Conservation (phyloP, 2,113 vertebrate species). For the Perognathus longimembris region DNA sequence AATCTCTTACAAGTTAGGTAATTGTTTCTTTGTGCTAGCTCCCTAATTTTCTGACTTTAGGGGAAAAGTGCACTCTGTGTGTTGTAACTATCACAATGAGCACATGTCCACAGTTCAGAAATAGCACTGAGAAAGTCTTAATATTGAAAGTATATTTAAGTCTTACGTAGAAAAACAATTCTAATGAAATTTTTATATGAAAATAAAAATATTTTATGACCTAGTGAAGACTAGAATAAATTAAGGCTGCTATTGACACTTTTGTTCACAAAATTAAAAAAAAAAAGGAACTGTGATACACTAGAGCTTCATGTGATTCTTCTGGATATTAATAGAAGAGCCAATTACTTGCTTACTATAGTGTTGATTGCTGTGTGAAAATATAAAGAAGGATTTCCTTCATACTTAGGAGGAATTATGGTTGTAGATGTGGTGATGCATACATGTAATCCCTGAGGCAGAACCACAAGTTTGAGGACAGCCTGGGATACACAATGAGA, state of each 20-base stretch:
- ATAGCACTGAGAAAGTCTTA: background rate
- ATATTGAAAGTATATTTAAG: background rate
- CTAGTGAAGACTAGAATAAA: conserved; percentile 15
- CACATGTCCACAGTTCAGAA: background rate
- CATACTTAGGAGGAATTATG: background rate
- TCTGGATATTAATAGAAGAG: background rate
- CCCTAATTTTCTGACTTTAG: background rate
- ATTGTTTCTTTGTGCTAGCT: background rate
- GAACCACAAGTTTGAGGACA: background rate
- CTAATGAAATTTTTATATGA: background rate
- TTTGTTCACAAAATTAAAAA: conserved; percentile 33
- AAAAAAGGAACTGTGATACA: background rate
- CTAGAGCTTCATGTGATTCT: conserved; percentile 29
- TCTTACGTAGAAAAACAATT: background rate
- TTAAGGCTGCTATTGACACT: background rate
- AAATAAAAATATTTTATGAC: conserved; percentile 21
- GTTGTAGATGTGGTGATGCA: background rate
- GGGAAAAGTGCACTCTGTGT: background rate
- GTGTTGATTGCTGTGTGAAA: background rate
- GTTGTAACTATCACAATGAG: background rate
- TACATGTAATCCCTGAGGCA: background rate
- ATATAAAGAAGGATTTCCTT: background rate
- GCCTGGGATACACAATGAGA: background rate
- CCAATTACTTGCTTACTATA: background rate
- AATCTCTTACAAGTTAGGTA: background rate